Percentiles rank a stretch among this genome's conserved stretches.
phyloP scores from a whole-genome alignment of 2,797 vertebrate genomes.

The Thaleichthys pacificus region DNA sequence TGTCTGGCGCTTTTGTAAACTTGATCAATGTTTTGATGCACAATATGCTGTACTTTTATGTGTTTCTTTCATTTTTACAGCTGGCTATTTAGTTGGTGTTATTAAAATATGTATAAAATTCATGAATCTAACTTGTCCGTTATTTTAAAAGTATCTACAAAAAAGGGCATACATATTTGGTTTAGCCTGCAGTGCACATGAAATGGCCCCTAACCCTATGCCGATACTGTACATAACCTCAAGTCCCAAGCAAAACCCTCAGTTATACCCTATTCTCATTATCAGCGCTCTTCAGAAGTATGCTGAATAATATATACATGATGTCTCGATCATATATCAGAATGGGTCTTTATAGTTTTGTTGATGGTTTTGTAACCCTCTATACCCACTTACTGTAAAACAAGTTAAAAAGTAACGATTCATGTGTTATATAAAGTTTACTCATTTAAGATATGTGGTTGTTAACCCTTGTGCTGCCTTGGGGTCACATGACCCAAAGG shows the following conservation, averaged over 20 bases:
- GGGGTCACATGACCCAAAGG: no score
- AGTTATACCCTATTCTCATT: no score
- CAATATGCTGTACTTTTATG: constrained; percentile 38
- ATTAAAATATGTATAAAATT: constrained; percentile 65
- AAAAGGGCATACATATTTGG: neutral
- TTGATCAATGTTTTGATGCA: constrained; percentile 1
- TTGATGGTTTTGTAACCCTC: constrained; percentile 43
- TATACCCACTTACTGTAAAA: constrained; percentile 38
- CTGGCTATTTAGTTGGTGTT: constrained; percentile 61
- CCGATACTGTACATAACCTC: no score
- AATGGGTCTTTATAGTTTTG: constrained; percentile 34
- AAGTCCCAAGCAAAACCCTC: no score
- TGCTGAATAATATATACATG: constrained; percentile 8
- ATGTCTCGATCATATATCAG: constrained; percentile 16
- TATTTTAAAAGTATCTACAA: neutral
- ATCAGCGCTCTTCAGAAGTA: neutral
- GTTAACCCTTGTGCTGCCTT: no score
- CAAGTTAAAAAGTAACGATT: constrained; percentile 65
- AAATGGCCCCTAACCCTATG: no score
- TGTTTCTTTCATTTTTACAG: constrained; percentile 45
- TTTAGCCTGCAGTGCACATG: no score
- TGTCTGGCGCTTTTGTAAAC: constrained; percentile 55
- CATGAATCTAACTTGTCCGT: constrained; percentile 1
- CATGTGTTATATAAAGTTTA: constrained; percentile 56
- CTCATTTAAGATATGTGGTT: constrained; percentile 48